Evolutionary conservation across 2,888 invertebrate species (phyloP).

Genomic region (Tubulanus polymorphus): DNA sequence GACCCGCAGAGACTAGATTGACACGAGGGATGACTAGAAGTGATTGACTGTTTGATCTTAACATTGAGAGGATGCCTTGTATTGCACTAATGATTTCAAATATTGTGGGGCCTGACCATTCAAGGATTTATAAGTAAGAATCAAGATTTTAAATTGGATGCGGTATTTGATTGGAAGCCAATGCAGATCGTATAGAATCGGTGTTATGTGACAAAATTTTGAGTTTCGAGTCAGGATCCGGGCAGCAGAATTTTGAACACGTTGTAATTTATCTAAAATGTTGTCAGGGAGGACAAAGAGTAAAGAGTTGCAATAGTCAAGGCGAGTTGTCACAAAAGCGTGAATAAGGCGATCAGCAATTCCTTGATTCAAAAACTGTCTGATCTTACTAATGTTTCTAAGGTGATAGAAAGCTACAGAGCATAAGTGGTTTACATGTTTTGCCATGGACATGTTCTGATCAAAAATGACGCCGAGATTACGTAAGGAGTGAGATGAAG

Average conservation of each 20-base stretch:
- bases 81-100: too few relatives aligned
- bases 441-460: not conserved
- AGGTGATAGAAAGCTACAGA: not conserved
- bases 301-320: not conserved
- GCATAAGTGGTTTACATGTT: not conserved
- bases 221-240: not conserved
- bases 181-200: not conserved
- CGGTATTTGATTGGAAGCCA: not conserved
- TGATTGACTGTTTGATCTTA: too few relatives aligned
- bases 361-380: not conserved
- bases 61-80: too few relatives aligned
- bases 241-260: conserved; percentile 1
- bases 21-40: too few relatives aligned
- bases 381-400: not conserved
- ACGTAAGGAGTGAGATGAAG: not conserved
- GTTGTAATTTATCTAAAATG: not conserved
- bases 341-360: not conserved
- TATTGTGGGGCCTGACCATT: too few relatives aligned
- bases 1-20: too few relatives aligned
- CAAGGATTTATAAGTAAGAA: too few relatives aligned
- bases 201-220: not conserved
- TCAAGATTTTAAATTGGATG: not conserved
- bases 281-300: not conserved
- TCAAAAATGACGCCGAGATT: not conserved
- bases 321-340: not conserved